Evolutionary conservation across 2,888 invertebrate genomes (phyloP).

Genomic region (Drosophila neonasuta): DNA sequence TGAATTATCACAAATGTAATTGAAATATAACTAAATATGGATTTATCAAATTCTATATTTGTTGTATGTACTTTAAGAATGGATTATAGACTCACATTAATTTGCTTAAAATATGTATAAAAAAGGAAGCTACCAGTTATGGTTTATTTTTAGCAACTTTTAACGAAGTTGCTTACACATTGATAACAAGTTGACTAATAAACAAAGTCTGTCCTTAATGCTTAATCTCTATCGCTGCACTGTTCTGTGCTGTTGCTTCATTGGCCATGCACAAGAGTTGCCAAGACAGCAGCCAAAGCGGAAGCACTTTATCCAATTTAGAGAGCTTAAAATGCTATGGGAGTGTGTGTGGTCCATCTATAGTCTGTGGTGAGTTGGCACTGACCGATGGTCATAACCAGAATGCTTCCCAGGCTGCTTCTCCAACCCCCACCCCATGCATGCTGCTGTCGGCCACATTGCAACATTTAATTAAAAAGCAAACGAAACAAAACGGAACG

Average conservation of each 20-base stretch:
- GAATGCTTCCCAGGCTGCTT: conserved; percentile 9
- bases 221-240: conserved; percentile 21
- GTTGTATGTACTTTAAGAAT: too few relatives aligned
- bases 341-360: conserved; percentile 4
- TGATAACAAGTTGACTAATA: conserved; percentile 35
- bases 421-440: background rate
- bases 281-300: conserved; percentile 56
- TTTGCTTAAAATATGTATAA: too few relatives aligned
- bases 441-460: conserved; percentile 24
- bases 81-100: too few relatives aligned
- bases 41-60: too few relatives aligned
- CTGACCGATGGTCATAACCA: conserved; percentile 70
- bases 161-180: conserved; percentile 8
- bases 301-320: conserved; percentile 81
- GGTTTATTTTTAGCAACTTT: conserved; percentile 3
- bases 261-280: conserved; percentile 38
- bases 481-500: conserved; percentile 63
- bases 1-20: too few relatives aligned
- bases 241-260: conserved; percentile 10
- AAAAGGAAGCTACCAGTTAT: too few relatives aligned
- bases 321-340: conserved; percentile 74
- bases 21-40: too few relatives aligned
- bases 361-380: conserved; percentile 29
- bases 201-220: conserved; percentile 14
- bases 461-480: conserved; percentile 73